Evolutionary conservation across 2,797 vertebrate genomes (phyloP), one percentile per base, ranked within the genome.

Genomic region (Thalassophryne amazonica): DNA sequence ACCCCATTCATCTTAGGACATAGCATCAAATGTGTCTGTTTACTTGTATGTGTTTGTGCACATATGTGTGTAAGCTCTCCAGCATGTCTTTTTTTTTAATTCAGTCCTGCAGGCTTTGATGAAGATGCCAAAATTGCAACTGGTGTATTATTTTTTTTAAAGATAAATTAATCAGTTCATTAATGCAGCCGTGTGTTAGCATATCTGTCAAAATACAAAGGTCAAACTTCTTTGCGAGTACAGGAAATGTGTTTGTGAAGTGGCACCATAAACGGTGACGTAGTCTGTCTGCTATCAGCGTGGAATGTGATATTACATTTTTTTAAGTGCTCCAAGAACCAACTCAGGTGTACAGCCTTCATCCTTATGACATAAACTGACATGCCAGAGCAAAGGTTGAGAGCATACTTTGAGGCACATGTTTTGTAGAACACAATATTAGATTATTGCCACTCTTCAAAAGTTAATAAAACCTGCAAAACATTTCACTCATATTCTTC

Each of bases 1-100:
- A 91, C 87, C 81, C 82, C 79, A 89, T 90, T 90, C 87, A 89
- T 78, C 73, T 73, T 52, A 69, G 71, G 66, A 85, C 83, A 82
- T 82, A 74, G 77, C 80, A 79, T 86, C 83, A 86, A 84, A 88
- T 84, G 80, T 76, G 83, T 87, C 72, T 82, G 84, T 57, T 66
- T 80, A 73, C 81, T 50, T 71, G 76, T 21, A 11, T 76, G 18
- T 15, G 35, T 45, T 39, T 63, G 51, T 55, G 51, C 25, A 62
- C 74, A 67, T 67, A 49, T 61, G 39, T 46, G 60, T 57, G 52
- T 16, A n/a, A n/a, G n/a, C n/a, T n/a, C n/a, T n/a, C n/a, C n/a
- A 34, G 21, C 9, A 41, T 10, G 4, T 20, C 5, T 16, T 16
- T 14, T 8, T 39, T 25, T 27, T 25, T 7, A 29, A 48, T 42